Evolutionary conservation across 2,797 vertebrate genomes (phyloP).

Genomic region (Mormyrops attenuatus): DNA sequence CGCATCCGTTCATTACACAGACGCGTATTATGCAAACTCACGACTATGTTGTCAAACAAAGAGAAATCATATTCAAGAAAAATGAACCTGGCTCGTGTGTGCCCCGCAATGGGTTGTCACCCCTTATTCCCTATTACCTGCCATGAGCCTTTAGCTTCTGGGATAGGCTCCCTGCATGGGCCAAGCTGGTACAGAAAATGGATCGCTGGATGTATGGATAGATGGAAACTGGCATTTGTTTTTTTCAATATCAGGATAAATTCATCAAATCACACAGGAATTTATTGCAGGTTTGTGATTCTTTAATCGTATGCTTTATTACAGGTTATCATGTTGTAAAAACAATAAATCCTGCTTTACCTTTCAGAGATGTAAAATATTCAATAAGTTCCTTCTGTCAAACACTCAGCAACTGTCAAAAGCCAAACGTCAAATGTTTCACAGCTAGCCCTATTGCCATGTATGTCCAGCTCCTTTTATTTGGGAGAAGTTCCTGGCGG

Average conservation of each 20-base stretch:
- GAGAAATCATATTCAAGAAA: background rate
- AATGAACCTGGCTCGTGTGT: background rate
- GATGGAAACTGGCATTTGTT: background rate
- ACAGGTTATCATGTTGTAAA: background rate
- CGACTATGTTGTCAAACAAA: background rate
- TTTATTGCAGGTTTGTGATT: background rate
- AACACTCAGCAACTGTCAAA: background rate
- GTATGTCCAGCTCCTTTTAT: background rate
- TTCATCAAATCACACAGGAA: background rate
- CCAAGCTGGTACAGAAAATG: background rate
- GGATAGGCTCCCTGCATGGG: background rate
- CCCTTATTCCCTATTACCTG: background rate
- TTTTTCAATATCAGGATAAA: background rate
- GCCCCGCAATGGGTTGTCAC: background rate
- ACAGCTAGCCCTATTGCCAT: background rate
- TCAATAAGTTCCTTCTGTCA: background rate
- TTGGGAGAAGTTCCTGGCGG: background rate
- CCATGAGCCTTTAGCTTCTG: background rate
- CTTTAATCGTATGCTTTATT: background rate
- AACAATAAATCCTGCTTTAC: background rate
- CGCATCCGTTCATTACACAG: background rate
- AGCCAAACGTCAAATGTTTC: background rate
- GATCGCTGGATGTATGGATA: background rate
- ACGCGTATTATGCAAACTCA: background rate
- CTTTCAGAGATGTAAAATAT: background rate